Conservation (phyloP, 2,888 invertebrate genomes). For the Zygogramma bicolorata region DNA sequence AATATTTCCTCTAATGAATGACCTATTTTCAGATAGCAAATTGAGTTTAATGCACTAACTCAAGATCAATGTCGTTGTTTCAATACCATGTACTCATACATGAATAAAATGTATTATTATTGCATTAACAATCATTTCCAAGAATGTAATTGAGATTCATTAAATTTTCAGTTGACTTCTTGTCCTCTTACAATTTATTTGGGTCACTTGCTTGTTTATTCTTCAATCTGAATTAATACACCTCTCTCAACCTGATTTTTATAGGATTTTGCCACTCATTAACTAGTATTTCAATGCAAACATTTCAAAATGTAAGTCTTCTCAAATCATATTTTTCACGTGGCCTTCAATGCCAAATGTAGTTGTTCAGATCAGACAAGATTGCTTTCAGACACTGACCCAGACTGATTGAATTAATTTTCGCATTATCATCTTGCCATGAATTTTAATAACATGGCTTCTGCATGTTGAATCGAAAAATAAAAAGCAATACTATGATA, state of each 20-base stretch:
- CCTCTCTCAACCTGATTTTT: neutral
- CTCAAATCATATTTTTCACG: no score
- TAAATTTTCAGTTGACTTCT: neutral
- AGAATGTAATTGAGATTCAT: neutral
- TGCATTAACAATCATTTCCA: neutral
- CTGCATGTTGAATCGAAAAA: no score
- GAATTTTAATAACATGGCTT: no score
- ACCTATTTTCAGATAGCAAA: neutral
- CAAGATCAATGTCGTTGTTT: neutral
- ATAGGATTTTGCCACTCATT: neutral
- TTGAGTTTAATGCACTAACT: neutral
- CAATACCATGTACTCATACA: neutral
- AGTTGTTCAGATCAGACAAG: no score
- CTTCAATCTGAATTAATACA: neutral
- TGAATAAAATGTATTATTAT: neutral
- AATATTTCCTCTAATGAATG: neutral
- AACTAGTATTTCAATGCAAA: neutral
- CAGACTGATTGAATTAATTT: no score
- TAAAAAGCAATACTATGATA: no score
- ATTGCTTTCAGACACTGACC: no score
- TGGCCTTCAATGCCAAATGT: no score
- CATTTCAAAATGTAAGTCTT: no score
- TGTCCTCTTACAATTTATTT: slow-evolving; percentile 5
- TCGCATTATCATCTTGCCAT: no score
- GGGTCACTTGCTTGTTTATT: neutral